phyloP scores from a whole-genome alignment of 2,888 invertebrate genomes.

The Camponotus fellah region DNA sequence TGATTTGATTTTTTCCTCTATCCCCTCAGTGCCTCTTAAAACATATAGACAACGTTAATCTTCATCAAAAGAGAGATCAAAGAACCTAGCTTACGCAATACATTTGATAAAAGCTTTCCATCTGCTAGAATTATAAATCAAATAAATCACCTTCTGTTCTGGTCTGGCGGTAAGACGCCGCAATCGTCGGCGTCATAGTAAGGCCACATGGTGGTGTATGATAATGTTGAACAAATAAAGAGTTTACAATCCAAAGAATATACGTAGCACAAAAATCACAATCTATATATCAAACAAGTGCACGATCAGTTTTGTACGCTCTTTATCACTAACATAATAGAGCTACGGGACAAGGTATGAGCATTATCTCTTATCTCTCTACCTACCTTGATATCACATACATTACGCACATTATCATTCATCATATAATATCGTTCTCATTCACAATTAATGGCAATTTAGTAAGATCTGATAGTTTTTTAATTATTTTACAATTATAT shows the following conservation, averaged over 20 bases:
- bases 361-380: conserved; percentile 84
- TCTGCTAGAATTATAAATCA: conserved; percentile 21
- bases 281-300: conserved; percentile 69
- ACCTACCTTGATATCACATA: conserved; percentile 78
- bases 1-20: neutral
- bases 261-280: conserved; percentile 62
- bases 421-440: conserved; percentile 11
- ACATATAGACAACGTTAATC: neutral
- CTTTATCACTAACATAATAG: conserved; percentile 78
- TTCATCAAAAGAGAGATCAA: neutral
- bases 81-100: neutral
- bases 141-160: conserved; percentile 91
- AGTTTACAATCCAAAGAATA: conserved; percentile 41
- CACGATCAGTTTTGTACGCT: conserved; percentile 64
- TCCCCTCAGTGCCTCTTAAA: neutral
- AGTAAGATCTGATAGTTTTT: conserved; percentile 18
- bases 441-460: conserved; percentile 48
- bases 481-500: conserved; percentile 1
- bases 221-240: conserved; percentile 56
- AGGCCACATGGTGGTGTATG: conserved; percentile 86
- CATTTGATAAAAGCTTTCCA: neutral
- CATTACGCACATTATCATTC: conserved; percentile 29
- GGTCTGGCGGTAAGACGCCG: conserved; percentile 94
- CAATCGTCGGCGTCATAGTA: conserved; percentile 92
- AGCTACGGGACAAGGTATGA: conserved; percentile 73